A percentile compares a stretch with the other conserved stretches of the same genome.
These are phyloP conservation scores for Nomada hirtipes DNA, from an alignment of 2,888 invertebrate species.

Conservation along the genomic window DNA sequence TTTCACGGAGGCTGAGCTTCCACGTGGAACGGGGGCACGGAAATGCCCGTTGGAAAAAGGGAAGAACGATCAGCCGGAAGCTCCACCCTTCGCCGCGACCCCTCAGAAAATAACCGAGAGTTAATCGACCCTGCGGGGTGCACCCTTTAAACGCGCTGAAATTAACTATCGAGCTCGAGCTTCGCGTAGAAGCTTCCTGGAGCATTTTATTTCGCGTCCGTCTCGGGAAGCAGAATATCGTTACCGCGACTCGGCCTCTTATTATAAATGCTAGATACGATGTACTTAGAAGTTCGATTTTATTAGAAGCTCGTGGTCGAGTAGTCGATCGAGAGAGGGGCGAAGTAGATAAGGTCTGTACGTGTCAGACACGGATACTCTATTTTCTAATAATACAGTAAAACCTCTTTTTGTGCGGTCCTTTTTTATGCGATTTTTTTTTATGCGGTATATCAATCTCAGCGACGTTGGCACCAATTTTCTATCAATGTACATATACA, in stretches of 20 bases:
- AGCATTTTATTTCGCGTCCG: neutral
- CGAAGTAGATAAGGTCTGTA: neutral
- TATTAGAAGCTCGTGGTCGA: no score
- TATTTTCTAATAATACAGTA: neutral
- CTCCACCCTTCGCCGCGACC: neutral
- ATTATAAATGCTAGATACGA: no score
- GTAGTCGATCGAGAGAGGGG: no score
- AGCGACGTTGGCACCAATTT: no score
- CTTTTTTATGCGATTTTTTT: no score
- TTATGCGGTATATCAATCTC: no score
- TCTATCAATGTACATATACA: no score
- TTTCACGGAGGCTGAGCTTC: conserved; percentile 8
- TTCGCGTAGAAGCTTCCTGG: neutral
- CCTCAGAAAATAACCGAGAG: conserved; percentile 20
- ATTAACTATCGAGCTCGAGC: neutral
- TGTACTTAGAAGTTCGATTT: no score
- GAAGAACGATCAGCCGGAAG: conserved; percentile 11
- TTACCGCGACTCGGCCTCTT: no score
- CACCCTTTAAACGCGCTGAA: conserved; percentile 2
- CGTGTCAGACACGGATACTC: neutral
- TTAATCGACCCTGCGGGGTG: conserved; percentile 13
- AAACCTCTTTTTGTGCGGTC: no score
- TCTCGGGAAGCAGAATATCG: no score
- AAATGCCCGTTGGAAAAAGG: conserved; percentile 18
- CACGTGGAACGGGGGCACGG: conserved; percentile 2